A percentile compares a stretch with the other conserved stretches of the same genome.
These are phyloP conservation scores for Calypte anna DNA, from an alignment of 2,113 vertebrate genomes.

Conservation along the genomic window DNA sequence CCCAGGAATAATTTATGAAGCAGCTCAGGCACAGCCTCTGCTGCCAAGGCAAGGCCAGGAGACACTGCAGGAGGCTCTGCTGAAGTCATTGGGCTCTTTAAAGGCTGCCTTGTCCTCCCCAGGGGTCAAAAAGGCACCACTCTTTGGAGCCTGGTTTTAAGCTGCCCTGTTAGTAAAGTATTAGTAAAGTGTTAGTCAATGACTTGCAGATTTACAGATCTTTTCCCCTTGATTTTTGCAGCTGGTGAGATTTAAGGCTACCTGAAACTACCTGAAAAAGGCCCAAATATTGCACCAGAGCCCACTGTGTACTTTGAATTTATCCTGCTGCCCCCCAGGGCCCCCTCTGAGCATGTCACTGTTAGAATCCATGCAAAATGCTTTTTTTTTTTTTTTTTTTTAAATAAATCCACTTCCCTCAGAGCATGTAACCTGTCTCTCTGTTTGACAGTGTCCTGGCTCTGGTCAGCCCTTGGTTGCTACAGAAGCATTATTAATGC, in stretches of 20 bases:
- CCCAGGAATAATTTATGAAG: not conserved
- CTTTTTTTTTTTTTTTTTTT: too few species aligned
- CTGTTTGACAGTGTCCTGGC: not conserved
- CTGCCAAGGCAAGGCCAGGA: not conserved
- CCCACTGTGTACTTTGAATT: not conserved
- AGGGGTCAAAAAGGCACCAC: not conserved
- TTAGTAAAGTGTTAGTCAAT: not conserved
- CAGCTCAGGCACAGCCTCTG: not conserved
- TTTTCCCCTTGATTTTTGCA: not conserved
- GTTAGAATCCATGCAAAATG: not conserved
- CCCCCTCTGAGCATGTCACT: not conserved
- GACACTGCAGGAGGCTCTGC: not conserved
- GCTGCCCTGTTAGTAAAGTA: rapidly evolving
- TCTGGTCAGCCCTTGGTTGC: not conserved
- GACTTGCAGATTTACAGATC: not conserved
- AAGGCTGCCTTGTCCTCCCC: not conserved
- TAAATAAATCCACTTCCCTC: not conserved
- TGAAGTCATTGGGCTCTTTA: not conserved
- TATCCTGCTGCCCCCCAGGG: not conserved
- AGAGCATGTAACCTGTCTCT: not conserved
- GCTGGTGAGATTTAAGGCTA: not conserved
- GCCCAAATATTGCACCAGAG: not conserved
- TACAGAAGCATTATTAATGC: not conserved
- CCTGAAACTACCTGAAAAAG: not conserved
- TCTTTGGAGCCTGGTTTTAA: rapidly evolving